Evolutionary conservation across 2,797 vertebrate species (phyloP), one percentile per base, ranked within the genome.

Genomic region (Tapirus indicus): DNA sequence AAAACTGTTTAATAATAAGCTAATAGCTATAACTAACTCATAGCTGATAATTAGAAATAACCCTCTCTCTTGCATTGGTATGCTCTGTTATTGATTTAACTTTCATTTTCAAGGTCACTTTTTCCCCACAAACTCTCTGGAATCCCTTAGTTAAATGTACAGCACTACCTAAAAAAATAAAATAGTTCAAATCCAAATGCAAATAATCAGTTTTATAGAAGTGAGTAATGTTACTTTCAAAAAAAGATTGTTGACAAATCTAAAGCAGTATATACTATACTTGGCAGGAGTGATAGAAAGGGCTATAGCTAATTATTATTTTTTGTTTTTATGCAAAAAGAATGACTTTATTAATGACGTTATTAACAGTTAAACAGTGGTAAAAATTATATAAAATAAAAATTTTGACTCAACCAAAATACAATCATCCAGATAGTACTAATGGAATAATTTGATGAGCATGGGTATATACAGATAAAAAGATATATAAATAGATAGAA

Each of bases 61-160:
- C 7, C 1, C 16, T 41, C 93, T 71, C 13, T 91, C 52, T 68
- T 87, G 64, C 1, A 87, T 29, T 35, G 10, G 29, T 91, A 32
- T 91, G 52, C 9, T 90, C 7, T 94, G 8, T 69, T 90, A 90
- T n/a, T 78, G 41, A 85, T 95, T 95, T 49, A 79, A 88, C n/a
- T 88, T 94, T 77, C 17, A 79, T 66, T 88, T 95, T 88, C 7
- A 74, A 88, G 71, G 69, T 85, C 23, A 41, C 54, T 68, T 83
- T 83, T 8, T 20, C 27, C 49, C 56, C 2, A 17, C 60, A 74
- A 93, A n/a, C 4, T 79, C 56, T 35, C 8, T 92, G 69, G 35
- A 68, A 9, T 83, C 8, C 14, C 20, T 80, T 71, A 44, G 38
- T 87, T 72, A 88, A 91, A 64, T 94, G 56, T 56, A 49, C 18